phyloP scores from a whole-genome alignment of 2,113 vertebrate genomes.

The Holacanthus passer region DNA sequence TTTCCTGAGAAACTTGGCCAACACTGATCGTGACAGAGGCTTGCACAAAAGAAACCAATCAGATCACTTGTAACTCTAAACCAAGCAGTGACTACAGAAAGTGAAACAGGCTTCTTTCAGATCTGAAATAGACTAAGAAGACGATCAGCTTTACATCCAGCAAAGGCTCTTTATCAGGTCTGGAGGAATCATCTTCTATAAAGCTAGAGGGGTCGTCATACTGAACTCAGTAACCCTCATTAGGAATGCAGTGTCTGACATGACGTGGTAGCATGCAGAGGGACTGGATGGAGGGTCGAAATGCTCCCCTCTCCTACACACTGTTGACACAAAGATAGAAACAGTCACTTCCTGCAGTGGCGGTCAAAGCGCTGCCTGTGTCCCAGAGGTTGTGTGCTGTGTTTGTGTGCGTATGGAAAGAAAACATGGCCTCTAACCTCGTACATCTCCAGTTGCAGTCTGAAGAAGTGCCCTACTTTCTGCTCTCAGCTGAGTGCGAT shows the following conservation, averaged over 20 bases:
- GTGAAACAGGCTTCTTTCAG: neutral
- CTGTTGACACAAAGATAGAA: slow-evolving; percentile 27
- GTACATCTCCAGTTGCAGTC: slow-evolving; percentile 19
- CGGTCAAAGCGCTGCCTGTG: slow-evolving; percentile 30
- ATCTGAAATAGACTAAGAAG: neutral
- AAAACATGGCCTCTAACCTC: slow-evolving; percentile 48
- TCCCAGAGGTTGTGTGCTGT: slow-evolving; percentile 26
- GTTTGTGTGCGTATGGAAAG: slow-evolving; percentile 30
- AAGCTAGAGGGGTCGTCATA: neutral
- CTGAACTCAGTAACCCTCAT: slow-evolving; percentile 47
- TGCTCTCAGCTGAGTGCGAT: slow-evolving; percentile 42
- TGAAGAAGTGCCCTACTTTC: neutral
- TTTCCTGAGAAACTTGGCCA: too few species aligned
- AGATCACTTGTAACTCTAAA: neutral
- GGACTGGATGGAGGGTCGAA: neutral
- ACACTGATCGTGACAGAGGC: neutral
- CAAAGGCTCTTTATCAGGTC: slow-evolving; percentile 9
- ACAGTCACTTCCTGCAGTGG: slow-evolving; percentile 57
- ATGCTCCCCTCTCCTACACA: neutral
- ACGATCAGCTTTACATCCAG: neutral
- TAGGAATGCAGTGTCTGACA: slow-evolving; percentile 28
- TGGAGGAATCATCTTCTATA: neutral
- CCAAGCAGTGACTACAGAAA: neutral
- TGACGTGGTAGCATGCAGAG: slow-evolving; percentile 17
- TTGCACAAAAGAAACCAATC: neutral